Percentiles rank a stretch among this genome's conserved stretches.
These are phyloP conservation scores for Gadus chalcogrammus DNA, from an alignment of 2,113 vertebrate species.

Conservation along the genomic window DNA sequence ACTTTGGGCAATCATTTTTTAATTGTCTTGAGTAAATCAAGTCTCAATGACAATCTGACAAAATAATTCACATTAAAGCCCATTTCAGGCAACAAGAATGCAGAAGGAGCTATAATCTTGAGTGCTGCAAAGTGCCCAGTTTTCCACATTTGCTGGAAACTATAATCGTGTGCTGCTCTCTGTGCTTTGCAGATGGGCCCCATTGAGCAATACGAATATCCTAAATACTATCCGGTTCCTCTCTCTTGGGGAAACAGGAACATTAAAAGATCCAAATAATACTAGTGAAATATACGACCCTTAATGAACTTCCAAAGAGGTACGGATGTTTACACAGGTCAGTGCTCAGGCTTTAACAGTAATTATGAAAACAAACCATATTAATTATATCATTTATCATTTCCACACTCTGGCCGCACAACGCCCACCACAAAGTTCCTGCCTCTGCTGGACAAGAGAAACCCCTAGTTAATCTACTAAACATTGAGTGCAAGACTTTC, in stretches of 20 bases:
- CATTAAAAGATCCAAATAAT: slow-evolving; percentile 59
- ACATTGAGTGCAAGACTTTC: slow-evolving; percentile 48
- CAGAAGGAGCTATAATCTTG: slow-evolving; percentile 66
- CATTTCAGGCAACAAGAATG: slow-evolving; percentile 65
- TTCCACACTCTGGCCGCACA: slow-evolving; percentile 54
- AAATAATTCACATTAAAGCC: slow-evolving; percentile 54
- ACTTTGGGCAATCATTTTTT: slow-evolving; percentile 22
- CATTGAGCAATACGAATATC: slow-evolving; percentile 59
- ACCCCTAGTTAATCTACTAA: slow-evolving; percentile 38
- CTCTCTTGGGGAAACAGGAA: slow-evolving; percentile 43
- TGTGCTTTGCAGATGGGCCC: slow-evolving; percentile 57
- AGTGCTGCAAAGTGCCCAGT: slow-evolving; percentile 54
- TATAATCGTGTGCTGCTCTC: slow-evolving; percentile 56
- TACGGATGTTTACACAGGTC: slow-evolving; percentile 66
- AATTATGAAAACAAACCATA: slow-evolving; percentile 73
- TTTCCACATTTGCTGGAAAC: slow-evolving; percentile 65
- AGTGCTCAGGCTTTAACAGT: slow-evolving; percentile 55
- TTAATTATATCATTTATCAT: slow-evolving; percentile 71
- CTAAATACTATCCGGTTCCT: slow-evolving; percentile 63
- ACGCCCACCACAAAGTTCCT: slow-evolving; percentile 46
- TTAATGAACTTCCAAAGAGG: slow-evolving; percentile 67
- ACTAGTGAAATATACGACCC: slow-evolving; percentile 56
- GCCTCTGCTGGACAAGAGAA: slow-evolving; percentile 38
- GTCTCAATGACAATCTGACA: slow-evolving; percentile 46
- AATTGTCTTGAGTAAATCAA: slow-evolving; percentile 30